Conservation (phyloP, 1,140 invertebrate species). For the Archegozetes longisetosus region DNA sequence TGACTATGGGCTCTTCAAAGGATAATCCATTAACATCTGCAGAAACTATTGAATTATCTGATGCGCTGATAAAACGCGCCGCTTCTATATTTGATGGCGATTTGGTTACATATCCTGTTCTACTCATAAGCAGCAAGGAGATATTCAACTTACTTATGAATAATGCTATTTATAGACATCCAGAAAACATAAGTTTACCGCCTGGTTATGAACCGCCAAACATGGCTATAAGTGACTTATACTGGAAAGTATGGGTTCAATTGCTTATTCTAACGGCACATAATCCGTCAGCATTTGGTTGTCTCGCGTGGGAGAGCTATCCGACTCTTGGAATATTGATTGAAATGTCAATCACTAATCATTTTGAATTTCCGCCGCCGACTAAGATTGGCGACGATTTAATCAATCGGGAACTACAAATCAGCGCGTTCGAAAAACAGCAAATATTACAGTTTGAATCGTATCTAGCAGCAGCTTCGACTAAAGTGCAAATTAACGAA, state of each 20-base stretch:
- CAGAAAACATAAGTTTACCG: constrained; percentile 77
- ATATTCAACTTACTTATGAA: constrained; percentile 78
- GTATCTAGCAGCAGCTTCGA: constrained; percentile 73
- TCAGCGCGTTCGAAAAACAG: constrained; percentile 53
- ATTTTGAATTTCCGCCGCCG: constrained; percentile 56
- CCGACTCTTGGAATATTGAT: constrained; percentile 80
- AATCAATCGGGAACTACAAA: constrained; percentile 40
- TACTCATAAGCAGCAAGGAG: constrained; percentile 55
- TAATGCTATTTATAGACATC: constrained; percentile 74
- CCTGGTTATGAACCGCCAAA: constrained; percentile 64
- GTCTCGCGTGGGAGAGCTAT: constrained; percentile 70
- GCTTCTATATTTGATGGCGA: constrained; percentile 48
- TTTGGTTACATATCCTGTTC: constrained; percentile 27
- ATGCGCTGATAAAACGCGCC: constrained; percentile 66
- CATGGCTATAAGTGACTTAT: constrained; percentile 71
- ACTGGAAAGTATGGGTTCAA: constrained; percentile 89
- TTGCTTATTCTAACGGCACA: constrained; percentile 75
- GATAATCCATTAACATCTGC: constrained; percentile 60
- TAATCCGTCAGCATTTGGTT: constrained; percentile 73
- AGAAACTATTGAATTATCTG: constrained; percentile 67
- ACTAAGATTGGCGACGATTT: constrained; percentile 45
- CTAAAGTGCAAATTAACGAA: constrained; percentile 68
- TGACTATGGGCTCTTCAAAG: constrained; percentile 59
- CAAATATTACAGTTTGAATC: constrained; percentile 81
- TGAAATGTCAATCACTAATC: constrained; percentile 92